Evolutionary conservation across 1,140 invertebrate species (phyloP).

Genomic region (Papilio helenus): DNA sequence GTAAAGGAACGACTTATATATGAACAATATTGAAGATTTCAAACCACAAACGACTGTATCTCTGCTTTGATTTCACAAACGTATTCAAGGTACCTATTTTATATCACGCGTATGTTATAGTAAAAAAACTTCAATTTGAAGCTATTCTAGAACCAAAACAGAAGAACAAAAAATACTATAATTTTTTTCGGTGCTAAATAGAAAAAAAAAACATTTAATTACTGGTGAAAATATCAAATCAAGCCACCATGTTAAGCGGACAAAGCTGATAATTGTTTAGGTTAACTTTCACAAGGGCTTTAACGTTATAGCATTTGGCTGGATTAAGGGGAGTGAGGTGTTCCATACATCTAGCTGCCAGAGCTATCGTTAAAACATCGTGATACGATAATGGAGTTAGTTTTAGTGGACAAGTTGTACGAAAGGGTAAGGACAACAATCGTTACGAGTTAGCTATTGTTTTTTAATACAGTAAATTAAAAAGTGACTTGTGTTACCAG

Average conservation of each 20-base stretch:
- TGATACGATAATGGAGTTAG: conserved; percentile 67
- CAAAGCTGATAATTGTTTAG: conserved; percentile 61
- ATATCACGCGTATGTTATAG: background rate
- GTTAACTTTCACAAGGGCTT: conserved; percentile 52
- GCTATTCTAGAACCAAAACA: no score
- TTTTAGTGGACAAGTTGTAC: conserved; percentile 63
- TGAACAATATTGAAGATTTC: background rate
- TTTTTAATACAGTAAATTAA: background rate
- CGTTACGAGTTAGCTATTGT: conserved; percentile 48
- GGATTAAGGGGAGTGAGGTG: conserved; percentile 63
- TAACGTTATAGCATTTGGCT: conserved; percentile 57
- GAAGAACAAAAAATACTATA: no score
- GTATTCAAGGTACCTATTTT: conserved; percentile 3
- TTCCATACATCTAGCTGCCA: conserved; percentile 50
- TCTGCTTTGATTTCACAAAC: background rate
- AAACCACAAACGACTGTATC: conserved; percentile 29
- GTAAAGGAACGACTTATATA: background rate
- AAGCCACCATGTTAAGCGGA: conserved; percentile 23
- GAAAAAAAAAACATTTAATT: no score
- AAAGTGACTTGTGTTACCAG: background rate
- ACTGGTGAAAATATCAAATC: no score
- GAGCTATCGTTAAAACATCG: conserved; percentile 65
- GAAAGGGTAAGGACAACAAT: conserved; percentile 58
- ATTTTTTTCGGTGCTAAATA: no score
- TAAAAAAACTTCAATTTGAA: background rate